Evolutionary conservation across 2,888 invertebrate species (phyloP).

Genomic region (Hecatera dysodea): DNA sequence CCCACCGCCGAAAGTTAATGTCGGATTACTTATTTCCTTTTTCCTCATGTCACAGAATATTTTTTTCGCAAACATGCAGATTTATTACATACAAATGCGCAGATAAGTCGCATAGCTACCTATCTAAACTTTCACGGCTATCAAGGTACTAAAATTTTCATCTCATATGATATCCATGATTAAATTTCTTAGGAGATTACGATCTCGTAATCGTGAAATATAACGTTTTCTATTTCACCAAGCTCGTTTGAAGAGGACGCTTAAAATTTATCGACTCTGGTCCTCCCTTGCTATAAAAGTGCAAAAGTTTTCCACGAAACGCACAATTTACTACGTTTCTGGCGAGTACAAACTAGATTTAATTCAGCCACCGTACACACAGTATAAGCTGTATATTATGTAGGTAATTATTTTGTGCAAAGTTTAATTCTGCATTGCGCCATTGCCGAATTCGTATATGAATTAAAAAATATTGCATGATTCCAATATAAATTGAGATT

Average conservation of each 20-base stretch:
- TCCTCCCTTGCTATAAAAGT: slow-evolving; percentile 80
- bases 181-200: slow-evolving; percentile 85
- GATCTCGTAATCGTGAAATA: slow-evolving; percentile 83
- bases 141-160: slow-evolving; percentile 75
- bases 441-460: slow-evolving; percentile 74
- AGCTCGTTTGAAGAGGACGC: slow-evolving; percentile 79
- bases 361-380: slow-evolving; percentile 70
- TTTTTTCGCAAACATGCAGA: slow-evolving; percentile 26
- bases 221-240: slow-evolving; percentile 79
- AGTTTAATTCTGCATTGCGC: slow-evolving; percentile 82
- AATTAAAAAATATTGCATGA: slow-evolving; percentile 74
- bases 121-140: slow-evolving; percentile 51
- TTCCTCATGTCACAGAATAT: slow-evolving; percentile 29
- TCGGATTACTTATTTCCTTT: slow-evolving; percentile 56
- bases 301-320: slow-evolving; percentile 80
- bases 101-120: slow-evolving; percentile 26
- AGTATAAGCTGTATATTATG: slow-evolving; percentile 67
- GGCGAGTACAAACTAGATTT: slow-evolving; percentile 74
- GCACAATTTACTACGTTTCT: slow-evolving; percentile 79
- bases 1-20: slow-evolving; percentile 56
- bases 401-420: slow-evolving; percentile 77
- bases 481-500: slow-evolving; percentile 68
- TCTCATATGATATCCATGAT: slow-evolving; percentile 80
- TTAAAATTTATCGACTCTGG: slow-evolving; percentile 82
- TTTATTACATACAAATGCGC: slow-evolving; percentile 31